These are phyloP conservation scores for Erebia ligea DNA, from an alignment of 2,888 invertebrate species.

Conservation along the genomic window DNA sequence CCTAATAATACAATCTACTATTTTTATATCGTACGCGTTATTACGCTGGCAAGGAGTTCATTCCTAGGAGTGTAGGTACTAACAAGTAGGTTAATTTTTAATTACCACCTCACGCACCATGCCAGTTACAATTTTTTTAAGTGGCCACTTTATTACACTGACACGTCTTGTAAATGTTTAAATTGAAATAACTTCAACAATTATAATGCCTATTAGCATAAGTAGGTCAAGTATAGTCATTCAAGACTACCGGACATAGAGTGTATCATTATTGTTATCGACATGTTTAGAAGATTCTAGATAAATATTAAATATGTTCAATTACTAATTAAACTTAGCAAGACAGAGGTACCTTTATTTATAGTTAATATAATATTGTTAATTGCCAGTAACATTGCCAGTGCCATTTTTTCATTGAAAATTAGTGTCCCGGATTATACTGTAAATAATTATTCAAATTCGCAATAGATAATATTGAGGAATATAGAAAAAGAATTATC, in stretches of 20 bases:
- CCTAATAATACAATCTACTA: no score
- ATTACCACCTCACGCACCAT: conserved; percentile 59
- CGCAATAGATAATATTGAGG: no score
- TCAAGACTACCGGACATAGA: conserved; percentile 6
- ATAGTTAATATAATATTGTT: no score
- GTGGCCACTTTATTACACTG: conserved; percentile 49
- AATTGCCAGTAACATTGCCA: no score
- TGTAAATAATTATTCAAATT: no score
- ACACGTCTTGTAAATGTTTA: conserved; percentile 36
- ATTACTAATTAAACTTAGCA: neutral
- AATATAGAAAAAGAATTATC: no score
- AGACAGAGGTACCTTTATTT: no score
- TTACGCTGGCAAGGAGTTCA: no score
- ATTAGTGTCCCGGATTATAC: no score
- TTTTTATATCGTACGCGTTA: neutral
- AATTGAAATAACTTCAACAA: conserved; percentile 38
- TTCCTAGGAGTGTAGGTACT: neutral
- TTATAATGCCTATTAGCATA: conserved; percentile 33
- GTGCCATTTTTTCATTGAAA: no score
- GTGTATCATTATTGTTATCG: conserved; percentile 15
- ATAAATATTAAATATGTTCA: neutral
- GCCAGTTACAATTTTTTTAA: conserved; percentile 62
- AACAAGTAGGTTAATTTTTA: conserved; percentile 72
- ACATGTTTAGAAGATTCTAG: neutral
- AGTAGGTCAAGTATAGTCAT: conserved; percentile 35